These are phyloP conservation scores for Nasonovia ribisnigri DNA, from an alignment of 2,888 invertebrate genomes.

Conservation along the genomic window DNA sequence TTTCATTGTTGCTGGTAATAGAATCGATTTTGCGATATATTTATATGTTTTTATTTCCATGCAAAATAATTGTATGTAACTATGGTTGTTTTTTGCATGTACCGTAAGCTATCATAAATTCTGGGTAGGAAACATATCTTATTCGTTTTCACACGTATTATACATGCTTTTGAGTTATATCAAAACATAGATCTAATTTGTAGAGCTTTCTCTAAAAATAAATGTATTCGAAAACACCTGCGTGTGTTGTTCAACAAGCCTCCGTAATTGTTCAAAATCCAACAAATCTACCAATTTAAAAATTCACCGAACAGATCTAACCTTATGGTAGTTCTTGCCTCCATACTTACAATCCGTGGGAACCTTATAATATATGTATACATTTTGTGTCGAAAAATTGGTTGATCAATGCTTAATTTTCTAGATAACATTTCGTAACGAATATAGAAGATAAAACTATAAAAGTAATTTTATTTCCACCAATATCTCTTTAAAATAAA, in stretches of 20 bases:
- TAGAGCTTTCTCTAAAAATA: background rate
- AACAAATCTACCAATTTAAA: background rate
- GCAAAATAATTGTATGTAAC: background rate
- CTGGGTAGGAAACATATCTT: background rate
- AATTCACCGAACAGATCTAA: background rate
- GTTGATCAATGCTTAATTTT: background rate
- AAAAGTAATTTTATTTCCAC: background rate
- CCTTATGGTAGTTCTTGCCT: background rate
- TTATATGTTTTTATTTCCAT: background rate
- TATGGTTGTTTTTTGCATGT: background rate
- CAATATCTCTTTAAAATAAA: background rate
- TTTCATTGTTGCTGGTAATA: background rate
- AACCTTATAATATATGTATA: too few relatives aligned
- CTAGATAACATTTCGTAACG: background rate
- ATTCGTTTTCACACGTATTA: background rate
- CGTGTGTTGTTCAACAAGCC: background rate
- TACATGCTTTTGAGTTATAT: background rate
- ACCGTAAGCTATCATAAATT: background rate
- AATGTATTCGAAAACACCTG: background rate
- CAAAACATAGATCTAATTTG: background rate
- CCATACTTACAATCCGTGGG: background rate
- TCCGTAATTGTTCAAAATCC: background rate
- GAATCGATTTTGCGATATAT: background rate
- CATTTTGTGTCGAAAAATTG: background rate
- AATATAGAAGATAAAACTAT: too few relatives aligned